phyloP scores from a whole-genome alignment of 2,797 vertebrate species.

The Tadarida brasiliensis region DNA sequence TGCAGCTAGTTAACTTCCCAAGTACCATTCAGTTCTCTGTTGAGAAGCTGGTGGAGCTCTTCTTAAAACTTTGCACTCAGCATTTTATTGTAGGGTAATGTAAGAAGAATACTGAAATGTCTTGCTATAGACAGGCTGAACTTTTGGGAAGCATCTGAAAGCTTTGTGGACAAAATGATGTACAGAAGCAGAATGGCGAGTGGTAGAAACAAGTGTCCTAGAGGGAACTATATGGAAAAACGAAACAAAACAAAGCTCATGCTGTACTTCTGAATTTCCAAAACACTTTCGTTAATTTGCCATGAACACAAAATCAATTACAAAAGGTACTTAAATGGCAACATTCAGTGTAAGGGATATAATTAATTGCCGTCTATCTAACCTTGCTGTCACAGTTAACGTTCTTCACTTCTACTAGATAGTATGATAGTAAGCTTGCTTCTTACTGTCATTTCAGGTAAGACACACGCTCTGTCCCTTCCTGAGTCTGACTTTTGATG shows the following conservation, averaged over 20 bases:
- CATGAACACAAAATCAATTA: background rate
- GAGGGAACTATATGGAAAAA: background rate
- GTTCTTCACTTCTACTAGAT: background rate
- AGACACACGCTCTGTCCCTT: background rate
- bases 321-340: slow-evolving; percentile 3
- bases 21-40: background rate
- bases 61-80: slow-evolving; percentile 20
- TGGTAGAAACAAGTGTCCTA: background rate
- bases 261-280: background rate
- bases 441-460: background rate
- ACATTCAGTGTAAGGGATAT: background rate
- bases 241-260: background rate
- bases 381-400: background rate
- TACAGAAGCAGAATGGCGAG: background rate
- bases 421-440: background rate
- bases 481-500: background rate
- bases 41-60: background rate
- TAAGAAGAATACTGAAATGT: background rate
- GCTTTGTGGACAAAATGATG: background rate
- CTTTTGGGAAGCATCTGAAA: background rate
- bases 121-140: background rate
- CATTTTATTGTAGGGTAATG: background rate
- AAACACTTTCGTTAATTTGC: slow-evolving; percentile 34
- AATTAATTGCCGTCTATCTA: background rate
- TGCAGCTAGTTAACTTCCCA: background rate